These are phyloP conservation scores for Fukomys damarensis DNA, from an alignment of 2,113 vertebrate genomes.

Conservation along the genomic window DNA sequence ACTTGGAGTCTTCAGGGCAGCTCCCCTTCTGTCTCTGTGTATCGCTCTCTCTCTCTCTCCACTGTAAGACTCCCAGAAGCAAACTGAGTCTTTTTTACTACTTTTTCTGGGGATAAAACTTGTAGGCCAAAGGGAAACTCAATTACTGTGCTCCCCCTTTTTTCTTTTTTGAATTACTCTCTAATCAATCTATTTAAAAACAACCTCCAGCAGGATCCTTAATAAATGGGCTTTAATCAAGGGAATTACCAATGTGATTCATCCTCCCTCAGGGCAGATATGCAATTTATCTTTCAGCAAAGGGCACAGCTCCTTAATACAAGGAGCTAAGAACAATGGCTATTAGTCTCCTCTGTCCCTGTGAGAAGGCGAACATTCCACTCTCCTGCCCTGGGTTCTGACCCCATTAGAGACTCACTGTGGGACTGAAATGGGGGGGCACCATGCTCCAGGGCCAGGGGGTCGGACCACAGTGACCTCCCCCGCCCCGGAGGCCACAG, in stretches of 20 bases:
- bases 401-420: constrained; percentile 60
- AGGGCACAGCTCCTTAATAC: constrained; percentile 41
- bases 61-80: background rate
- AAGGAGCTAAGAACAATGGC: constrained; percentile 52
- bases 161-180: constrained; percentile 49
- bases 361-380: background rate
- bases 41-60: background rate
- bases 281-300: constrained; percentile 73
- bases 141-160: background rate
- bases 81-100: background rate
- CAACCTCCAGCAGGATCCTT: constrained; percentile 52
- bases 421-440: background rate
- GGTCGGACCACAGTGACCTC: background rate
- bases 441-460: background rate
- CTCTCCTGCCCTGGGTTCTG: constrained; percentile 46
- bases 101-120: constrained; percentile 11
- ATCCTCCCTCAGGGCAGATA: constrained; percentile 60
- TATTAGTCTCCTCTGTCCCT: constrained; percentile 45
- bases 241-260: constrained; percentile 56
- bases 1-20: background rate
- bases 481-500: background rate
- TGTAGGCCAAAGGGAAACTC: constrained; percentile 6
- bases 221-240: constrained; percentile 74
- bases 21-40: background rate
- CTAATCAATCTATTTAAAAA: constrained; percentile 59